Conservation (phyloP, 2,113 vertebrate species). For the Ctenodactylus gundi region DNA sequence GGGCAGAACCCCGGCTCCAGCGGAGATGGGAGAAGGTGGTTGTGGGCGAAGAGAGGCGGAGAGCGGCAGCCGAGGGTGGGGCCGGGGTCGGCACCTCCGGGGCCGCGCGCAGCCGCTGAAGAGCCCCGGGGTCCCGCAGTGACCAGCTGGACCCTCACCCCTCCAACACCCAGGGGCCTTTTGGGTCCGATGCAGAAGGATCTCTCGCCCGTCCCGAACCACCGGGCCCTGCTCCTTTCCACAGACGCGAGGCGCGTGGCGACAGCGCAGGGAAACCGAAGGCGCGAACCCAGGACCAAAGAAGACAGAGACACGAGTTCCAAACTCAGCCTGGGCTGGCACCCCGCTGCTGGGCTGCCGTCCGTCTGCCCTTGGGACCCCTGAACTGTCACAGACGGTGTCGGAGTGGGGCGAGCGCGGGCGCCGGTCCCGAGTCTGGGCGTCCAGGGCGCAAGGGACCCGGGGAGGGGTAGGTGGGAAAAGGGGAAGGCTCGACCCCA, state of each 20-base stretch:
- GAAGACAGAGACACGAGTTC: too few relatives aligned
- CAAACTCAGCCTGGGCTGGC: too few relatives aligned
- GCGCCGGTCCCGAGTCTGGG: rapidly evolving
- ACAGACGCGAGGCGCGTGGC: neutral
- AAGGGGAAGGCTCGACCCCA: neutral
- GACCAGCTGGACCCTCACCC: too few relatives aligned
- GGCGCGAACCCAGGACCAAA: neutral
- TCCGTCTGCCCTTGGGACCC: neutral
- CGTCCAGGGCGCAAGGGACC: neutral
- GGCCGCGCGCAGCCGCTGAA: neutral
- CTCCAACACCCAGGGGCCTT: neutral
- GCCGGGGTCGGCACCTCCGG: neutral
- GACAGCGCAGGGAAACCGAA: neutral
- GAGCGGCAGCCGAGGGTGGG: too few relatives aligned
- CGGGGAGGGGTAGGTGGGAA: neutral
- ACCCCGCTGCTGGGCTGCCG: rapidly evolving
- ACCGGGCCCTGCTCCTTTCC: rapidly evolving
- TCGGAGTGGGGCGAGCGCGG: neutral
- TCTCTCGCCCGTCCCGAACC: neutral
- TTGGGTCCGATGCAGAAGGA: too few relatives aligned
- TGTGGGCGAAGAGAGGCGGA: too few relatives aligned
- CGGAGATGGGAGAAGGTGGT: too few relatives aligned
- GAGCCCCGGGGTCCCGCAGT: neutral
- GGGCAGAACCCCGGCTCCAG: neutral
- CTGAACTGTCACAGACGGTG: rapidly evolving